A percentile compares a stretch with the other conserved stretches of the same genome.
phyloP scores from a whole-genome alignment of 2,797 vertebrate species.

The Lacerta bilineata region DNA sequence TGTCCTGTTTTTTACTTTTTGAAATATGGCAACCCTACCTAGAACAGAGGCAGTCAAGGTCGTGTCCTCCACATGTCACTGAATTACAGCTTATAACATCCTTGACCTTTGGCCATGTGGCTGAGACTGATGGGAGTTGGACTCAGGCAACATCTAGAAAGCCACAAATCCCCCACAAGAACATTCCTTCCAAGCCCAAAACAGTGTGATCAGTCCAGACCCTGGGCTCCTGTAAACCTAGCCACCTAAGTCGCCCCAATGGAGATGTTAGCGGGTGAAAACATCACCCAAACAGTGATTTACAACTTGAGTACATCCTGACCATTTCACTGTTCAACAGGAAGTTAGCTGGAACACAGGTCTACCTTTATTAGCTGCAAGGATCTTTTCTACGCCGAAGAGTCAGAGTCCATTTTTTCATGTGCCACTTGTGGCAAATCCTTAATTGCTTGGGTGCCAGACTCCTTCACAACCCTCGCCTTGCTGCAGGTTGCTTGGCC shows the following conservation, averaged over 20 bases:
- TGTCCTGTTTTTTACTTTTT: too few species aligned
- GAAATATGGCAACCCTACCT: too few species aligned
- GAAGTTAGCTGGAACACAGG: slow-evolving; percentile 6
- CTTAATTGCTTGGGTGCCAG: slow-evolving; percentile 45
- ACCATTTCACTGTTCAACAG: background rate
- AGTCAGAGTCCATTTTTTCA: slow-evolving; percentile 26
- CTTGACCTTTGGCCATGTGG: too few species aligned
- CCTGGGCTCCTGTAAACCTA: background rate
- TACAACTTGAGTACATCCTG: background rate
- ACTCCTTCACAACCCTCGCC: slow-evolving; percentile 2
- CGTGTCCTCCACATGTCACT: too few species aligned
- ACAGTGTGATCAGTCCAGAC: background rate
- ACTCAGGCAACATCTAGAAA: too few species aligned
- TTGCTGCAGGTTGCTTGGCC: slow-evolving; percentile 48
- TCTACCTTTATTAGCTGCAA: slow-evolving; percentile 19
- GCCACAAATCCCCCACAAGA: background rate
- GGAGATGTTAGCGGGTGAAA: background rate
- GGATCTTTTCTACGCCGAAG: slow-evolving; percentile 16
- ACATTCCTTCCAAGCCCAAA: background rate
- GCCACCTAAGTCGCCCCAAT: background rate
- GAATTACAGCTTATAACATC: too few species aligned
- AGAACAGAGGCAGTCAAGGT: too few species aligned
- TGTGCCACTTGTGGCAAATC: slow-evolving; percentile 19
- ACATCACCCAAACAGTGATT: background rate
- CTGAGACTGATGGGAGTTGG: too few species aligned